Conservation (phyloP, 2,888 invertebrate genomes). For the Dynastes maya region DNA sequence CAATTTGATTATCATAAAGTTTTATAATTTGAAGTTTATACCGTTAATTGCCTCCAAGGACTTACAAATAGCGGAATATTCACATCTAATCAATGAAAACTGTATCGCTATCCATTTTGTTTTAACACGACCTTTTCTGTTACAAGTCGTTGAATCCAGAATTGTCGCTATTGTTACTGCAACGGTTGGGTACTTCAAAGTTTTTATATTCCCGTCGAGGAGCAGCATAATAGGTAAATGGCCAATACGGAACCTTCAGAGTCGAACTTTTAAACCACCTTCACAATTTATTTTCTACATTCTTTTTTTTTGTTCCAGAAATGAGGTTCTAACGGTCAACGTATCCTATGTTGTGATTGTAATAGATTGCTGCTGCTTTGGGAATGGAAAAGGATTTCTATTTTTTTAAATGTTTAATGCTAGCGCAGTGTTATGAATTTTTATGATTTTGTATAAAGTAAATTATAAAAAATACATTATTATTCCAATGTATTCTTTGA, state of each 20-base stretch:
- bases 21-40: too few relatives aligned
- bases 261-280: conserved; percentile 12
- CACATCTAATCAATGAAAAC: not conserved
- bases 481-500: too few relatives aligned
- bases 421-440: too few relatives aligned
- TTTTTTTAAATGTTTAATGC: too few relatives aligned
- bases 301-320: not conserved
- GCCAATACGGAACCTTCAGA: conserved; percentile 10
- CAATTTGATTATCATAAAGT: too few relatives aligned
- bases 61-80: too few relatives aligned
- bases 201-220: conserved; percentile 25
- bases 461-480: too few relatives aligned
- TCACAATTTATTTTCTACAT: conserved; percentile 8
- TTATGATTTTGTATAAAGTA: too few relatives aligned
- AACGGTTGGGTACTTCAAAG: conserved; percentile 8
- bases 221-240: conserved; percentile 29
- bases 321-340: not conserved
- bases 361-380: too few relatives aligned
- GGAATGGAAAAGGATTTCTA: too few relatives aligned
- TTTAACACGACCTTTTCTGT: conserved; percentile 14
- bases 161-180: conserved; percentile 1
- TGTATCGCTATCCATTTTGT: conserved; percentile 11
- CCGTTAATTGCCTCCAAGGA: too few relatives aligned
- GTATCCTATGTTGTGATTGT: too few relatives aligned
- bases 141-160: conserved; percentile 6